These are phyloP conservation scores for Andrena hattorfiana DNA, from an alignment of 2,888 invertebrate species.

Conservation along the genomic window DNA sequence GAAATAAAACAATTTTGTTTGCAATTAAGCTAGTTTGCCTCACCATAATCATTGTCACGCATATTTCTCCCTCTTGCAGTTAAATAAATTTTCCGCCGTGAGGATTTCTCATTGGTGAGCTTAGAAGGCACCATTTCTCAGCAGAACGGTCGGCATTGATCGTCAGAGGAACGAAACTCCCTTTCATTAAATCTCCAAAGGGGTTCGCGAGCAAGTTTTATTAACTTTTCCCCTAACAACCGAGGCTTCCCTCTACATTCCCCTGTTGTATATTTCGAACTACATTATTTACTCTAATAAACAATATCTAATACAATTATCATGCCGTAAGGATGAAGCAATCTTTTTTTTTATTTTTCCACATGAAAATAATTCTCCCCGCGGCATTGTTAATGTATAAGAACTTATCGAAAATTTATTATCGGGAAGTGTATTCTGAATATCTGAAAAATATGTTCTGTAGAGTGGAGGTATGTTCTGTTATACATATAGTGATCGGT, in stretches of 20 bases:
- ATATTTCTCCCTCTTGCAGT: neutral
- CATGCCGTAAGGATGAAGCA: too few relatives aligned
- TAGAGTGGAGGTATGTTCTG: conserved; percentile 56
- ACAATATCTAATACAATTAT: too few relatives aligned
- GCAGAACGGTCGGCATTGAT: conserved; percentile 40
- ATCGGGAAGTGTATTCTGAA: conserved; percentile 17
- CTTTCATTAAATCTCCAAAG: conserved; percentile 20
- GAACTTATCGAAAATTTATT: neutral
- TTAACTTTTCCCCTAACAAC: conserved; percentile 40
- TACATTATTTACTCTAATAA: too few relatives aligned
- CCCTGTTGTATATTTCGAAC: too few relatives aligned
- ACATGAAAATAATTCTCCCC: neutral
- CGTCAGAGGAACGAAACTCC: conserved; percentile 26
- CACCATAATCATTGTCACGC: neutral
- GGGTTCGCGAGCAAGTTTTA: conserved; percentile 39
- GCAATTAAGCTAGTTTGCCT: too few relatives aligned
- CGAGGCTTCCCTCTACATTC: conserved; percentile 32
- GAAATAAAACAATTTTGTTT: too few relatives aligned
- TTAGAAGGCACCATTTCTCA: conserved; percentile 31
- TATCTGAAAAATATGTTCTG: conserved; percentile 57
- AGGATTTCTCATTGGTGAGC: neutral
- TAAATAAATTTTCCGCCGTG: neutral
- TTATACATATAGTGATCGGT: conserved; percentile 65
- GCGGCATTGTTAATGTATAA: neutral
- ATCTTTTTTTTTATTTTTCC: neutral